phyloP scores from a whole-genome alignment of 2,113 vertebrate species.

The Odobenus rosmarus region DNA sequence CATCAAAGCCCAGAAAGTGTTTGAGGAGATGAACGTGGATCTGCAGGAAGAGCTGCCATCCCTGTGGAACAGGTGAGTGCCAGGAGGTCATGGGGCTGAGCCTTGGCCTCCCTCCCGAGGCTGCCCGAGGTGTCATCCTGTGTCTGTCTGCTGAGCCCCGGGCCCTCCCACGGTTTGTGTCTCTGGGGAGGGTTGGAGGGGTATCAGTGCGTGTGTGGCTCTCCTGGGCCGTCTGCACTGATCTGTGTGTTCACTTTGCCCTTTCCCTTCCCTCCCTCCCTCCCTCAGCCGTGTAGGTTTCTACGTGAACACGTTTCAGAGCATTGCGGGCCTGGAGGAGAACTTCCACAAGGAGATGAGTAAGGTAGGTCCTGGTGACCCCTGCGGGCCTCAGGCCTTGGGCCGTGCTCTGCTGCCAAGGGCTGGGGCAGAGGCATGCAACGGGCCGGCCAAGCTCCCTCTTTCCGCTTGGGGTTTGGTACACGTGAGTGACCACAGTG shows the following conservation, averaged over 20 bases:
- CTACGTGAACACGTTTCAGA: slow-evolving; percentile 99
- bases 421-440: not conserved
- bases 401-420: not conserved
- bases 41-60: slow-evolving; percentile 98
- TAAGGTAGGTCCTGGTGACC: slow-evolving; percentile 89
- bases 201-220: rapidly evolving
- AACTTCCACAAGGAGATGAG: slow-evolving; percentile 99
- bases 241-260: not conserved
- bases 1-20: slow-evolving; percentile 98
- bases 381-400: not conserved
- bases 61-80: slow-evolving; percentile 96
- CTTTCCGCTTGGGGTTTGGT: not conserved
- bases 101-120: not conserved
- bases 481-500: rapidly evolving
- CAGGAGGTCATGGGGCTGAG: rapidly evolving
- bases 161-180: rapidly evolving
- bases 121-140: not conserved
- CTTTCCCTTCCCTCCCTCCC: not conserved
- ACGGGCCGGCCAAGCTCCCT: rapidly evolving
- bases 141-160: rapidly evolving
- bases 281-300: slow-evolving; percentile 95
- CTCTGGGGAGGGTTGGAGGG: not conserved
- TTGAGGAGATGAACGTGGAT: slow-evolving; percentile 98
- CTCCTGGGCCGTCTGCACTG: not conserved
- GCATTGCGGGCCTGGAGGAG: slow-evolving; percentile 96